Conservation (phyloP, 1,140 invertebrate species). For the Bombus sylvicola region DNA sequence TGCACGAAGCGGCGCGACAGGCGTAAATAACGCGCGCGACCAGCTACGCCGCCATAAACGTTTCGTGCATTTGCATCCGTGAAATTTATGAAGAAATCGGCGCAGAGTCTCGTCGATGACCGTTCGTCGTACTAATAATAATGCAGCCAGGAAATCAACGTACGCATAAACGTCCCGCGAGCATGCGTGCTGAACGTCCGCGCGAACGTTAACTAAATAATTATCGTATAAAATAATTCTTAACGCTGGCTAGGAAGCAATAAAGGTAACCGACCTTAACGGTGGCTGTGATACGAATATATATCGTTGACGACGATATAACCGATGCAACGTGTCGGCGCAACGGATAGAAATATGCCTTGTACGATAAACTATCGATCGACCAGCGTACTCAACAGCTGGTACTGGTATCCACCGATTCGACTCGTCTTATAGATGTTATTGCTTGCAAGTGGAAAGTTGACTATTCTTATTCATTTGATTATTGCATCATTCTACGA, state of each 20-base stretch:
- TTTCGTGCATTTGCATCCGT: slow-evolving; percentile 10
- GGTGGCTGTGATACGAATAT: slow-evolving; percentile 30
- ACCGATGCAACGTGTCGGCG: slow-evolving; percentile 1
- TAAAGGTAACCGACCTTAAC: slow-evolving; percentile 53
- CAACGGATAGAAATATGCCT: slow-evolving; percentile 17
- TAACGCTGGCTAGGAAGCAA: slow-evolving; percentile 45
- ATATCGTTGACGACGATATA: slow-evolving; percentile 6
- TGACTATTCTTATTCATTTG: neutral
- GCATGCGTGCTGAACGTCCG: neutral
- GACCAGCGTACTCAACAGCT: neutral
- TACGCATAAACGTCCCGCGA: neutral
- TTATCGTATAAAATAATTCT: slow-evolving; percentile 64
- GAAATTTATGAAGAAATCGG: slow-evolving; percentile 46
- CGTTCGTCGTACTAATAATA: slow-evolving; percentile 12
- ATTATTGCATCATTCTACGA: no score
- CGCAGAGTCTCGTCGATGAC: neutral
- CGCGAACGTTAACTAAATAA: slow-evolving; percentile 58
- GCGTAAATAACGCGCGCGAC: slow-evolving; percentile 28
- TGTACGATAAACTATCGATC: slow-evolving; percentile 38
- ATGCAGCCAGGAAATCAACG: slow-evolving; percentile 18
- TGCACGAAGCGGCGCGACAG: neutral
- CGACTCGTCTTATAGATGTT: neutral
- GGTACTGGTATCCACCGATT: neutral
- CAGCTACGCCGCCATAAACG: slow-evolving; percentile 1
- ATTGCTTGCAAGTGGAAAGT: neutral